Percentiles rank a stretch among this genome's conserved stretches.
Conservation (phyloP, 2,113 vertebrate genomes). For the Piprites chloris region DNA sequence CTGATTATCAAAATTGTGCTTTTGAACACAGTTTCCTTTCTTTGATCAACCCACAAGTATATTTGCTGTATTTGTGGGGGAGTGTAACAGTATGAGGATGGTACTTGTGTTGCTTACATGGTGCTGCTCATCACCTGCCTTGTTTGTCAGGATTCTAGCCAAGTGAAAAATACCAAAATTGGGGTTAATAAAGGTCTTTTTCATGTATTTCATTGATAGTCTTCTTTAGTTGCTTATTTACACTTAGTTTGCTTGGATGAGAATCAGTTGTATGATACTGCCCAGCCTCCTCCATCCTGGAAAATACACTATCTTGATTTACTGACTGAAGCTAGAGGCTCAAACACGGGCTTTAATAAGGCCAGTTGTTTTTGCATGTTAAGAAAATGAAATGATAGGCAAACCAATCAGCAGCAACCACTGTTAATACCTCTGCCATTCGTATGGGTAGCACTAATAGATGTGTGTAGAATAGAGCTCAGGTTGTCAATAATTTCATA, state of each 20-base stretch:
- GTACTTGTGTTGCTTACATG: neutral
- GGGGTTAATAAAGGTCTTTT: neutral
- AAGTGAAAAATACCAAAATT: neutral
- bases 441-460: constrained; percentile 29
- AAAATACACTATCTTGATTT: constrained; percentile 61
- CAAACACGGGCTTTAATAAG: constrained; percentile 56
- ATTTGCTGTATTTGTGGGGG: neutral
- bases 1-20: neutral
- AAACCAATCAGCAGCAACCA: constrained; percentile 64
- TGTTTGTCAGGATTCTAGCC: neutral
- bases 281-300: constrained; percentile 9
- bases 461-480: neutral
- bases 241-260: neutral
- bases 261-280: neutral
- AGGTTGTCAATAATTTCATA: neutral
- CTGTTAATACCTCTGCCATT: constrained; percentile 62
- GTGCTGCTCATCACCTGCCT: neutral
- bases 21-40: neutral
- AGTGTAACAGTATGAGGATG: neutral
- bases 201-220: neutral
- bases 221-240: constrained; percentile 37
- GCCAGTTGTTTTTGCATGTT: constrained; percentile 55
- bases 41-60: neutral
- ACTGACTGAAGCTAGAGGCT: constrained; percentile 36
- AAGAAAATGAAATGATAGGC: constrained; percentile 57